phyloP scores from a whole-genome alignment of 1,140 invertebrate genomes.

The Marisa cornuarietis region DNA sequence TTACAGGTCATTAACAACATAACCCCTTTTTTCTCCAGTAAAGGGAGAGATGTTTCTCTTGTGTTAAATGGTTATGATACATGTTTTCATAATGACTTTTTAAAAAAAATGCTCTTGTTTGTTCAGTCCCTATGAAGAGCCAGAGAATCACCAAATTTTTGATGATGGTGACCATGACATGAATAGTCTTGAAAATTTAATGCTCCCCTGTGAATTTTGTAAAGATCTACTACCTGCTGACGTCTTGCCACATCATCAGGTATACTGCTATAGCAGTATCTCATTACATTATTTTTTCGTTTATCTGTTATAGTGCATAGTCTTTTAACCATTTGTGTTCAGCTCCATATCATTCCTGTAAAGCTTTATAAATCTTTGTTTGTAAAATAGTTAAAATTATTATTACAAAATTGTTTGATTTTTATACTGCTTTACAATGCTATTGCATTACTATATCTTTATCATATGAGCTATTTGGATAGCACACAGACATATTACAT shows the following conservation, averaged over 20 bases:
- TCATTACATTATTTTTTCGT: background rate
- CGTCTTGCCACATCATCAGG: conserved; percentile 58
- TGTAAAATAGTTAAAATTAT: background rate
- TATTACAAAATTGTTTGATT: background rate
- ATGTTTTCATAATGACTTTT: too few relatives aligned
- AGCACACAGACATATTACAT: too few relatives aligned
- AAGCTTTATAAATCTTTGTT: background rate
- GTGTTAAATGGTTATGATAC: too few relatives aligned
- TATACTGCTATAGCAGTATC: conserved; percentile 20
- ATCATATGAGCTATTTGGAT: too few relatives aligned
- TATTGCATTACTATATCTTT: background rate
- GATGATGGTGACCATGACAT: conserved; percentile 13
- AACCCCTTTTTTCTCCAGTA: too few relatives aligned
- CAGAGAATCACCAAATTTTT: background rate
- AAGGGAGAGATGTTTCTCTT: too few relatives aligned
- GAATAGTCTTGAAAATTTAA: conserved; percentile 37
- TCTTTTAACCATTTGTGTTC: background rate
- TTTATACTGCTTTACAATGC: background rate
- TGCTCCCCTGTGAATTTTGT: conserved; percentile 63
- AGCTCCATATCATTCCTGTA: background rate
- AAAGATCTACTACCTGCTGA: conserved; percentile 53
- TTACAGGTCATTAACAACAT: background rate
- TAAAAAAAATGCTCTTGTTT: too few relatives aligned
- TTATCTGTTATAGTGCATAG: background rate
- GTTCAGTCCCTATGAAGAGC: conserved; percentile 2